Evolutionary conservation across 2,888 invertebrate species (phyloP).

Genomic region (Cephus sareptanus): DNA sequence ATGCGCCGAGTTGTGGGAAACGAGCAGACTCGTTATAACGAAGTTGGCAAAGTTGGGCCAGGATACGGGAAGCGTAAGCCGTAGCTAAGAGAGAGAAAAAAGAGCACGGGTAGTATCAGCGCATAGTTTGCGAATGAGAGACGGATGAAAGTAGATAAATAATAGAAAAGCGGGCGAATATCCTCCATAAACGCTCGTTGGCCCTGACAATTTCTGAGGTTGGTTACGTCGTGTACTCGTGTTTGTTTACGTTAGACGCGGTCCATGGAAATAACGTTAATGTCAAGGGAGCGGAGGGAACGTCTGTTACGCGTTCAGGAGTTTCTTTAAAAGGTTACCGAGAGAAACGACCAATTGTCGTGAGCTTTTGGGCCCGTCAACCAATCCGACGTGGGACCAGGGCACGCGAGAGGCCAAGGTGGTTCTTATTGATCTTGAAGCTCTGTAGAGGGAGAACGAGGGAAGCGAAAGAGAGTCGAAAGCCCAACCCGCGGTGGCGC

Average conservation of each 20-base stretch:
- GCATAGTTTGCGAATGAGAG: neutral
- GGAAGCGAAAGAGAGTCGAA: constrained; percentile 16
- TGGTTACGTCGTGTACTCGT: neutral
- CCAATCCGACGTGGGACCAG: constrained; percentile 6
- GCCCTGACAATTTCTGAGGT: neutral
- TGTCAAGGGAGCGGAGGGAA: neutral
- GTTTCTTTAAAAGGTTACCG: neutral
- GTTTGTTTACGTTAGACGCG: neutral
- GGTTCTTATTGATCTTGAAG: constrained; percentile 46
- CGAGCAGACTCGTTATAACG: neutral
- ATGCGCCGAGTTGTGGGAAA: neutral
- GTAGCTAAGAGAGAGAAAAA: neutral
- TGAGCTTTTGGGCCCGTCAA: constrained; percentile 6
- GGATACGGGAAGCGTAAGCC: neutral
- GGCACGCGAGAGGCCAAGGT: constrained; percentile 32
- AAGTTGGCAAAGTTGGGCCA: neutral
- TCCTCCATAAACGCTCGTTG: neutral
- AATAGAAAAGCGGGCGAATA: neutral
- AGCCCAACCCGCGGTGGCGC: neutral
- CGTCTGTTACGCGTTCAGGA: neutral
- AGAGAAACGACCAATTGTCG: constrained; percentile 3
- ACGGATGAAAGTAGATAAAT: neutral
- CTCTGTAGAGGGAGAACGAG: constrained; percentile 9
- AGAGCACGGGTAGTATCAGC: too few relatives aligned
- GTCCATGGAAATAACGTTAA: neutral